phyloP scores from a whole-genome alignment of 1,140 invertebrate species.

The Vanessa atalanta region DNA sequence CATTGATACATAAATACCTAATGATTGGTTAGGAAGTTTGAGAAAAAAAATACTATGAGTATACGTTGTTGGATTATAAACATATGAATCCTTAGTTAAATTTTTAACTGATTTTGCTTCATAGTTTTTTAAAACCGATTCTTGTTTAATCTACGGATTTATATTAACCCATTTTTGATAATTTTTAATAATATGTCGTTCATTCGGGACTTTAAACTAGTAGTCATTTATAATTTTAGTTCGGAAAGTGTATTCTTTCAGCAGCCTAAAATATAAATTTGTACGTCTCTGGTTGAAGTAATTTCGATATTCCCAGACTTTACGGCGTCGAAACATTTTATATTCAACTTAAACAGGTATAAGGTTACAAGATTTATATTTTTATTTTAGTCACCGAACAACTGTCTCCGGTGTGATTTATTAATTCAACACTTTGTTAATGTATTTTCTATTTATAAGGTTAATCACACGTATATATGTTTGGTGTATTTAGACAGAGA shows the following conservation, averaged over 20 bases:
- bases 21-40: too few relatives aligned
- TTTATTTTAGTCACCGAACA: constrained; percentile 28
- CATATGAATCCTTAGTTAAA: too few relatives aligned
- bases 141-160: too few relatives aligned
- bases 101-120: too few relatives aligned
- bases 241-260: too few relatives aligned
- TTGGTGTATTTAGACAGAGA: background rate
- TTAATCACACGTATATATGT: constrained; percentile 6
- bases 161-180: too few relatives aligned
- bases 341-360: constrained; percentile 15
- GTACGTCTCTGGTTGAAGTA: constrained; percentile 20
- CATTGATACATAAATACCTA: too few relatives aligned
- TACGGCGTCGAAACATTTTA: constrained; percentile 48
- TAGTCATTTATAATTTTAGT: too few relatives aligned
- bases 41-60: too few relatives aligned
- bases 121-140: too few relatives aligned
- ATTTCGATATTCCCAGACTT: constrained; percentile 51
- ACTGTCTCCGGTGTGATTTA: constrained; percentile 3
- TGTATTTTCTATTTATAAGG: constrained; percentile 23
- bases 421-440: constrained; percentile 20
- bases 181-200: too few relatives aligned
- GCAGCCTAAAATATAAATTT: constrained; percentile 44
- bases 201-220: background rate
- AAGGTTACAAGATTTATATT: constrained; percentile 30
- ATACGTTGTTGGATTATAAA: too few relatives aligned